Evolutionary conservation across 1,140 invertebrate genomes (phyloP).

Genomic region (Apocrypta bakeri): DNA sequence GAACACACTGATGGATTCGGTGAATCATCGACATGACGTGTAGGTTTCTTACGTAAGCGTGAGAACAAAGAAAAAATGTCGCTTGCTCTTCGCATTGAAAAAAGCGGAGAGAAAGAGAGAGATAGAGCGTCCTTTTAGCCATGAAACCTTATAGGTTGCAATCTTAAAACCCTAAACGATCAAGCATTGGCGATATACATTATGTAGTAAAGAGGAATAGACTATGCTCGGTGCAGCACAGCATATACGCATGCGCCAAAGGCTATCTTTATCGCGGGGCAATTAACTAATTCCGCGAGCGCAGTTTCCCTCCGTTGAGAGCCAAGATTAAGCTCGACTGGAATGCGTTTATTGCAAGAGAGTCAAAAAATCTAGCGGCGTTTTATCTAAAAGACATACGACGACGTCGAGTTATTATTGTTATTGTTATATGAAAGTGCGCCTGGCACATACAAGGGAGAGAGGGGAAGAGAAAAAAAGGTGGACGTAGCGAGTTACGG

Average conservation of each 20-base stretch:
- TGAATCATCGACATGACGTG: too few species aligned
- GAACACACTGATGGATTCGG: too few species aligned
- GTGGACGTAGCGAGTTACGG: slow-evolving; percentile 50
- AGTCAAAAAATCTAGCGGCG: not conserved
- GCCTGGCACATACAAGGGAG: not conserved
- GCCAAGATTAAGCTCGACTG: not conserved
- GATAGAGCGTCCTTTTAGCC: slow-evolving; percentile 6
- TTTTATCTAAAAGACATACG: not conserved
- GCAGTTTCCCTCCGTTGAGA: not conserved
- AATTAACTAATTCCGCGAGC: slow-evolving; percentile 44
- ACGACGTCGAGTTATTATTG: slow-evolving; percentile 35
- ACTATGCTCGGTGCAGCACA: not conserved
- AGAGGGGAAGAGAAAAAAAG: slow-evolving; percentile 44
- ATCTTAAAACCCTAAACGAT: not conserved
- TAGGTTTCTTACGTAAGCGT: too few species aligned
- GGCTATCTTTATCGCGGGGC: slow-evolving; percentile 30
- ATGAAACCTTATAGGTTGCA: not conserved
- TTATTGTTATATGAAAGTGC: slow-evolving; percentile 27
- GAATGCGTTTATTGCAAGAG: not conserved
- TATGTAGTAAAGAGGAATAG: not conserved
- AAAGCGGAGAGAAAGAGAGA: too few species aligned
- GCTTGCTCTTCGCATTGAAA: too few species aligned
- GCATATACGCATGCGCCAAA: not conserved
- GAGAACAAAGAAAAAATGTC: too few species aligned
- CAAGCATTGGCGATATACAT: slow-evolving; percentile 14